Evolutionary conservation across 2,113 vertebrate genomes (phyloP), one percentile per base, ranked within the genome.

Genomic region (Semnornis frantzii): DNA sequence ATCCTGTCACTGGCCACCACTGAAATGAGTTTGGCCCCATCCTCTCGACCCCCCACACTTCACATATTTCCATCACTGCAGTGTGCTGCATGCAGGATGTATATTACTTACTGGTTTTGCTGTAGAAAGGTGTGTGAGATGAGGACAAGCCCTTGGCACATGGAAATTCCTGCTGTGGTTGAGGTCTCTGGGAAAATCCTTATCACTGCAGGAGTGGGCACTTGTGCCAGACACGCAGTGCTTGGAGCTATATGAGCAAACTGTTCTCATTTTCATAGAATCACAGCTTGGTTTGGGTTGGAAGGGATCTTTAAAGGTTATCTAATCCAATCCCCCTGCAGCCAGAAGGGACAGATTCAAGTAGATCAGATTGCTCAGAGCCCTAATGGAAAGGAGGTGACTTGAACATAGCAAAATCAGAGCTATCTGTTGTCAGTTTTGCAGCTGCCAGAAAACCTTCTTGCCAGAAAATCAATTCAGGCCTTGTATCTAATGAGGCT

Each of bases 181-280:
- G 74, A 42, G n/a, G 28, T 74, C 59, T 82, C 58, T 46, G 88
- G 52, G 77, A 5, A 65, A 24, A 37, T 30, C 66, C 50, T 59
- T 18, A 2, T 25, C 25, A 2, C 8, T 3, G 7, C 23, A 12
- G 69, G 69, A 55, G 27, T 0, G 0, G 18, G 19, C 4, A 8
- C 23, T 9, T 74, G 31, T 78, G 33, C 30, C 42, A 28, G 78
- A 19, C 50, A 52, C 23, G 24, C 12, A 23, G 12, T 52, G 23
- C 21, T 52, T 23, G 12, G 23, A 52, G 48, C 71, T 66, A 3
- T 12, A 8, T 2, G 8, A 86, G 59, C 58, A 15, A 60, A 68
- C 82, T 50, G 31, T 39, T 42, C 30, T 68, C 10, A 0, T 75
- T 90, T 68, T 60, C 50, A 24, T 25, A 52, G 24, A 52, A 52